phyloP scores from a whole-genome alignment of 2,113 vertebrate species.

The Varanus komodoensis region DNA sequence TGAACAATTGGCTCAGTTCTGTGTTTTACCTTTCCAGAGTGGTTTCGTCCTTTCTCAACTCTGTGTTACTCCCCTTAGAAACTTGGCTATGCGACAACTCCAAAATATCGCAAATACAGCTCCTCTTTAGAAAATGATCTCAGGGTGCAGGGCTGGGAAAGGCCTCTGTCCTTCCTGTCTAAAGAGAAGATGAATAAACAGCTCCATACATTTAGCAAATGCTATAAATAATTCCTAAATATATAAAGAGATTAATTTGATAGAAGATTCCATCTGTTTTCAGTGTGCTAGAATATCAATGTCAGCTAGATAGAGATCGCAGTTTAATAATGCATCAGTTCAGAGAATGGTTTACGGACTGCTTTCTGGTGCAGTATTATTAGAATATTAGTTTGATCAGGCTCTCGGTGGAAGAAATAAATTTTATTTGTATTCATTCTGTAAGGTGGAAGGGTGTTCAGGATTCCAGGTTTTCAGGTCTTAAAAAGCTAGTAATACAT shows the following conservation, averaged over 20 bases:
- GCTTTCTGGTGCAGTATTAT: no score
- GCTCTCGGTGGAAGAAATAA: neutral
- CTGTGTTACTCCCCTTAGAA: no score
- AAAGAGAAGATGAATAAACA: neutral
- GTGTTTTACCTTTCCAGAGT: no score
- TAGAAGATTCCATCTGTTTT: neutral
- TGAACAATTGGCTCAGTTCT: no score
- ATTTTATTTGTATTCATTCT: neutral
- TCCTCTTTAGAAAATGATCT: neutral
- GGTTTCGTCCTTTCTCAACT: no score
- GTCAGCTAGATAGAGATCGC: neutral
- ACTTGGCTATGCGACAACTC: no score
- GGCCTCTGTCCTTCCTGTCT: neutral
- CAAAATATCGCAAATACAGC: no score
- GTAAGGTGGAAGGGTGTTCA: no score
- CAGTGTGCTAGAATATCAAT: neutral
- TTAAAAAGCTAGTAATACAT: neutral
- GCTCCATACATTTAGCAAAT: neutral
- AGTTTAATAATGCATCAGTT: neutral
- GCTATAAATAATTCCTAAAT: neutral
- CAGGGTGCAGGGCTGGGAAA: neutral
- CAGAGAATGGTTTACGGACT: neutral
- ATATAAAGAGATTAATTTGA: neutral
- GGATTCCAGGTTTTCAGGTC: neutral
- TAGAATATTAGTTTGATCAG: neutral